Base-by-base conservation (phyloP, 2,888 invertebrate species). In the Altica lythri region DNA sequence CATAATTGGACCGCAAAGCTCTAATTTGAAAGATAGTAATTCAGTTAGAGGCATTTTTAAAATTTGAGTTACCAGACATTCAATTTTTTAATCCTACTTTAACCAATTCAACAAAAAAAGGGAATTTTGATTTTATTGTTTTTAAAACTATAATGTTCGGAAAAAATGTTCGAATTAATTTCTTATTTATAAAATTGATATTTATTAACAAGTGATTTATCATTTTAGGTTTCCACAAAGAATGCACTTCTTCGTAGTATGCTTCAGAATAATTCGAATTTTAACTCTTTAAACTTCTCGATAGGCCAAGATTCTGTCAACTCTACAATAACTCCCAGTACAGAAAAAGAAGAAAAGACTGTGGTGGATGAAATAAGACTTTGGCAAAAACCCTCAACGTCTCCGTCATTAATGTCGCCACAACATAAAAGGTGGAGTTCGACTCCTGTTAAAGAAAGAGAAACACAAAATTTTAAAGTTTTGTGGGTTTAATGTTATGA, bases 401-500 rank as follows among this genome's bases (percentile, higher is more conserved):
- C 47, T 5, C 16, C 22, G 5, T 17, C 37, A 4, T 10, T 34
- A 13, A 2, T 29, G 6, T 19, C 50, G n/a, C 40, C 59, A 54
- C 47, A 60, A 35, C 75, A 76, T 55, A 71, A 71, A 59, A 60
- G 75, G 49, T 75, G 74, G 72, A 70, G 67, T 65, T 74, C 75
- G 6, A 68, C 69, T 12, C 72, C 75, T 2, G 70, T 66, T 14
- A 68, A 68, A 25, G 58, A 61, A 16, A 49, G 54, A 27, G 61
- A 59, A 17, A 63, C 60, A 42, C 65, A 65, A 32, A 63, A 68
- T 4, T 35, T 72, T 40, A 72, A 71, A 62, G 74, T 74, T 44
- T 59, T 74, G 19, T 74, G 74, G 74, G 73, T 74, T 18, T 74
- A 27, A 50, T 14, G 4, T 4, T 18, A 42, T 13, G 4, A 42